Evolutionary conservation across 30 jellyfish, hydroid and myxozoan species (phyloP).

Genomic region (Catostylus mosaicus): DNA sequence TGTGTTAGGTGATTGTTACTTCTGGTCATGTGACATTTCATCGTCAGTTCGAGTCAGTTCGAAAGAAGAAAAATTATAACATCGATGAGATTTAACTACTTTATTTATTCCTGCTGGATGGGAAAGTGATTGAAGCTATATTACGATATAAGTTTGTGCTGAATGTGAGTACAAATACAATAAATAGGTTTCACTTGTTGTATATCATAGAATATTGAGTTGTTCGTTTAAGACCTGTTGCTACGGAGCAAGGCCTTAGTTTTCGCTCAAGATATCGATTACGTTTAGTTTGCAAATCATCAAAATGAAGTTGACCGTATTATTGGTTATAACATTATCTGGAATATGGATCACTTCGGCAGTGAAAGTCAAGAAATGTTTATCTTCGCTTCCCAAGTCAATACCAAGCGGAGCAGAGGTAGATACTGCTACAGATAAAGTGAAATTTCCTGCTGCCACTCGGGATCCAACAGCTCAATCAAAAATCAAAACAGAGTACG

Average conservation of each 20-base stretch:
- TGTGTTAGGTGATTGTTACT: background rate
- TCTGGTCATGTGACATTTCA: slow-evolving; percentile 17
- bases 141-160: no score
- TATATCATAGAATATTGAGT: no score
- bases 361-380: slow-evolving; percentile 13
- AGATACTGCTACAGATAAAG: slow-evolving; percentile 27
- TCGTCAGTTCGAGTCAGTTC: no score
- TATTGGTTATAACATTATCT: background rate
- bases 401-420: slow-evolving; percentile 31
- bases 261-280: no score
- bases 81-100: no score
- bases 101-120: no score
- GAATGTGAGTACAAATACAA: no score
- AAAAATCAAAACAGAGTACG: slow-evolving; percentile 56
- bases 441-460: slow-evolving; percentile 59
- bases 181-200: no score
- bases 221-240: no score
- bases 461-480: slow-evolving; percentile 47
- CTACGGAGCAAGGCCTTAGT: no score
- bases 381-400: slow-evolving; percentile 15
- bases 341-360: slow-evolving; percentile 4
- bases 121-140: no score
- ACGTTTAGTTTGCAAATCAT: background rate
- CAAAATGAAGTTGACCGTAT: slow-evolving; percentile 2
- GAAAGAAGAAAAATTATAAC: no score